phyloP scores from a whole-genome alignment of 1,140 invertebrate species.

The Temnothorax longispinosus region DNA sequence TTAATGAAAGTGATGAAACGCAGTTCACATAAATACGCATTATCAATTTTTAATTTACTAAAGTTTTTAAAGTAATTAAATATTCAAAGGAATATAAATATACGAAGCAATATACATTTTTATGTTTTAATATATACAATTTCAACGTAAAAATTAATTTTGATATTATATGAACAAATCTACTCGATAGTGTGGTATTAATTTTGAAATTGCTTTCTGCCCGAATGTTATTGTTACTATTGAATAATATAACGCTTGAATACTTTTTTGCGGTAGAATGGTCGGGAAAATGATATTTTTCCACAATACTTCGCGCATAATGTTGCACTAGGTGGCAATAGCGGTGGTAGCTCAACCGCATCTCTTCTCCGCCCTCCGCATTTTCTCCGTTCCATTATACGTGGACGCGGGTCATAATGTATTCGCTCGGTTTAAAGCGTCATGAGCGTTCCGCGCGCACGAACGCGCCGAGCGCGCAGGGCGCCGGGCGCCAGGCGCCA shows the following conservation, averaged over 20 bases:
- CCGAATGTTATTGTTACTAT: neutral
- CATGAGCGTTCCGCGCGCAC: slow-evolving; percentile 21
- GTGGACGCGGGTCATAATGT: slow-evolving; percentile 66
- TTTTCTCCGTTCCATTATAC: slow-evolving; percentile 71
- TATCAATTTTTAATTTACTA: neutral
- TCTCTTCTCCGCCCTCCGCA: slow-evolving; percentile 6
- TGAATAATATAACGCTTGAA: neutral
- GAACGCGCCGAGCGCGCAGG: slow-evolving; percentile 17
- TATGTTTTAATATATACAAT: neutral
- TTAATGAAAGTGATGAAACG: neutral
- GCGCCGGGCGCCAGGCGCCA: neutral
- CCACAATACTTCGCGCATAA: slow-evolving; percentile 30
- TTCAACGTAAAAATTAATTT: neutral
- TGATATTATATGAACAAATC: neutral
- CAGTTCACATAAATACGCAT: neutral
- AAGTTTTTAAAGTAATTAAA: neutral
- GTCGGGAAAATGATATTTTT: slow-evolving; percentile 36
- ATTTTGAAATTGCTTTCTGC: neutral
- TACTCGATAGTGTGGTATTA: neutral
- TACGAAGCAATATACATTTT: neutral
- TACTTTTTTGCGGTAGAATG: neutral
- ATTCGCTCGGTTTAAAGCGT: slow-evolving; percentile 67
- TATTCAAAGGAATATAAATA: neutral
- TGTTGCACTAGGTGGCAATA: neutral
- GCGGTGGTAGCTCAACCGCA: neutral